phyloP scores from a whole-genome alignment of 2,797 vertebrate species.

The Psittacula echo region DNA sequence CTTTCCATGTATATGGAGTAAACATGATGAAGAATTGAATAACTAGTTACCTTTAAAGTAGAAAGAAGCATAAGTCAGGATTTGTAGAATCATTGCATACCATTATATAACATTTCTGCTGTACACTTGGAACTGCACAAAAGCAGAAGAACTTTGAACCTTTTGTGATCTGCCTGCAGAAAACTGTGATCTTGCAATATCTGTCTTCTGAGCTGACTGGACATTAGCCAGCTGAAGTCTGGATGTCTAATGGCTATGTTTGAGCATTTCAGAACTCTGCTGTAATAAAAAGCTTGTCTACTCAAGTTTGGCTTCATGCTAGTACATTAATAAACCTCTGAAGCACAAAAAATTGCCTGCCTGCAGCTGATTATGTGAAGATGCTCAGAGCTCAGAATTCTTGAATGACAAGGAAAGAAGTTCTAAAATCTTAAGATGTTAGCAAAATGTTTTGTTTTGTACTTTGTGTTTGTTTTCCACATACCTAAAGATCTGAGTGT shows the following conservation, averaged over 20 bases:
- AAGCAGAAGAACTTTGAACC: not conserved
- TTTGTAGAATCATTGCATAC: not conserved
- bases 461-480: not conserved
- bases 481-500: not conserved
- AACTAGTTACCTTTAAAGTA: not conserved
- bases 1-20: not conserved
- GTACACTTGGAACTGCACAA: not conserved
- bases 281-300: not conserved
- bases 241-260: not conserved
- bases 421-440: not conserved
- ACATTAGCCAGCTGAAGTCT: not conserved
- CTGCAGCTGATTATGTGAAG: not conserved
- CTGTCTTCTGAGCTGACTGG: not conserved
- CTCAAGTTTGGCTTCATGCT: not conserved
- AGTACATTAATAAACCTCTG: not conserved
- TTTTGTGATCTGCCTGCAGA: not conserved
- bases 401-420: not conserved
- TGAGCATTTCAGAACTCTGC: not conserved
- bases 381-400: not conserved
- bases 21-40: not conserved
- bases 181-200: not conserved
- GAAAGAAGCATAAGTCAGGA: not conserved
- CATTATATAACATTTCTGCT: not conserved
- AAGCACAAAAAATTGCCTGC: not conserved
- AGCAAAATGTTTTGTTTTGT: not conserved